A percentile compares a stretch with the other conserved stretches of the same genome.
phyloP scores from a whole-genome alignment of 2,888 invertebrate genomes.

The Himalopsyche tibetana region DNA sequence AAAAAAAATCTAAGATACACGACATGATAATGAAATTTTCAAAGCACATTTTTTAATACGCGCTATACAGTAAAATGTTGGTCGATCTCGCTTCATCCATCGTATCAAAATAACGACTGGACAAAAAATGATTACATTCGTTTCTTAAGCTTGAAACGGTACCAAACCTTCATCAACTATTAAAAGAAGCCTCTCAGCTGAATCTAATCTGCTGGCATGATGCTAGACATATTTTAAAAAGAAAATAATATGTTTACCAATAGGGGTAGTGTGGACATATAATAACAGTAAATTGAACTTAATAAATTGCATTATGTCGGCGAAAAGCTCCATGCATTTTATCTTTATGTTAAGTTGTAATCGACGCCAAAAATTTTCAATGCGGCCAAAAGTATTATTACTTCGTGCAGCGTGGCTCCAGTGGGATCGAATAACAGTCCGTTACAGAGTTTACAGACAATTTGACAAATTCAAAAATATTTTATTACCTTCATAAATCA shows the following conservation, averaged over 20 bases:
- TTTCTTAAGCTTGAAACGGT: no score
- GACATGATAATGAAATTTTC: no score
- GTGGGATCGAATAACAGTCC: conserved; percentile 9
- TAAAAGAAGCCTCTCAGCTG: no score
- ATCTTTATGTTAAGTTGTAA: conserved; percentile 34
- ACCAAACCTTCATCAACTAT: no score
- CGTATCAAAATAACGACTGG: no score
- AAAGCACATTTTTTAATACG: no score
- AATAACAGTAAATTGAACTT: conserved; percentile 26
- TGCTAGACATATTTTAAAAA: no score
- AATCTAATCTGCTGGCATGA: no score
- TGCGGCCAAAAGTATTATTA: conserved; percentile 34
- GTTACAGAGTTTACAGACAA: neutral
- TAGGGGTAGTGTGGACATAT: neutral
- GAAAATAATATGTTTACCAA: neutral
- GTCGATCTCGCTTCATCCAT: no score
- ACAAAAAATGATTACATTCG: no score
- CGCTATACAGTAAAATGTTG: neutral
- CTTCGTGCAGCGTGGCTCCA: conserved; percentile 2
- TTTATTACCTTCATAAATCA: neutral
- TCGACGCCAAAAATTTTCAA: conserved; percentile 34
- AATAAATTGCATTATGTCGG: conserved; percentile 34
- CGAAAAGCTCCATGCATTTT: conserved; percentile 22
- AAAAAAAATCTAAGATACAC: no score
- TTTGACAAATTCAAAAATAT: neutral